phyloP scores from a whole-genome alignment of 2,888 invertebrate genomes.

The Morpho achilles region DNA sequence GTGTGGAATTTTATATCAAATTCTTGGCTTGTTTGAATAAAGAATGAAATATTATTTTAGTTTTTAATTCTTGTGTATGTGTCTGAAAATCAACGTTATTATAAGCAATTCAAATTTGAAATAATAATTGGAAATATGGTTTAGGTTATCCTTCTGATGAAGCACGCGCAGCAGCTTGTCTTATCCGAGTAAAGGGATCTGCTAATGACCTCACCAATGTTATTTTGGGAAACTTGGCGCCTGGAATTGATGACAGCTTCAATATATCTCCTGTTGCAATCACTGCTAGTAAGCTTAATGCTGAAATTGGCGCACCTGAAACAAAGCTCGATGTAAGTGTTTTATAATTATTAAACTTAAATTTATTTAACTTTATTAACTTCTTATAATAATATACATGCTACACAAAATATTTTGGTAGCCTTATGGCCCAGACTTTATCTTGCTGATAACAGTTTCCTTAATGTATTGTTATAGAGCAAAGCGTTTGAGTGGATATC shows the following conservation, averaged over 20 bases:
- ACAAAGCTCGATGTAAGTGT: conserved; percentile 50
- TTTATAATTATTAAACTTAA: no score
- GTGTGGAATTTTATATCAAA: no score
- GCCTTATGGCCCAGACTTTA: not conserved
- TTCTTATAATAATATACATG: no score
- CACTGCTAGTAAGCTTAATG: conserved; percentile 49
- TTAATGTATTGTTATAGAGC: conserved; percentile 40
- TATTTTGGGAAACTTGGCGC: conserved; percentile 52
- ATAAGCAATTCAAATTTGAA: no score
- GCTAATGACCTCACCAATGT: conserved; percentile 46
- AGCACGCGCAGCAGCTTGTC: conserved; percentile 47
- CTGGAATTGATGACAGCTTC: conserved; percentile 61
- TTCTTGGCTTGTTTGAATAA: no score
- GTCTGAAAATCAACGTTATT: no score
- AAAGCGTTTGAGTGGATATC: conserved; percentile 63
- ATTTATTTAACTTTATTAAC: no score
- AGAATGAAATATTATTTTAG: no score
- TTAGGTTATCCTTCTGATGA: conserved; percentile 54
- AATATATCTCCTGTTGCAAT: conserved; percentile 60
- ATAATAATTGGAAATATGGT: not conserved
- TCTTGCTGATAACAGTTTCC: not conserved
- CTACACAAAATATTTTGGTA: no score
- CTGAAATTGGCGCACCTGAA: conserved; percentile 57
- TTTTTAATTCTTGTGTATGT: no score
- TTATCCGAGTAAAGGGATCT: conserved; percentile 50